Percentiles rank a stretch among this genome's conserved stretches.
These are phyloP conservation scores for Apostichopus leukothele DNA, from an alignment of 53 echinoderm and acorn worm species.

Conservation along the genomic window DNA sequence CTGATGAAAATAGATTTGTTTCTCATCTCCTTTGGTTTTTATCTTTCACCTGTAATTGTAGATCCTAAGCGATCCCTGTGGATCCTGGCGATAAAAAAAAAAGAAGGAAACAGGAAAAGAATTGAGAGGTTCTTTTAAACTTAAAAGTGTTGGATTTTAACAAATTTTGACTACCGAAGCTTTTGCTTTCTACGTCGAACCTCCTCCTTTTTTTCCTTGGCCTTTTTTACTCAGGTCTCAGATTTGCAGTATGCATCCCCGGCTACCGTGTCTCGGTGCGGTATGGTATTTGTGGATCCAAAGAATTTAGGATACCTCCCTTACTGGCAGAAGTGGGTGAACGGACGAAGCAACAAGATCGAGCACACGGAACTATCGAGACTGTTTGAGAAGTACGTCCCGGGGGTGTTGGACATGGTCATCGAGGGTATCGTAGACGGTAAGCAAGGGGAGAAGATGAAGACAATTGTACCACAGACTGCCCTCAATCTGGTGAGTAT, in stretches of 20 bases:
- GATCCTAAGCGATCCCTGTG: background rate
- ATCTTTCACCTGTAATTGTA: too few relatives aligned
- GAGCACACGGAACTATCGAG: constrained; percentile 82
- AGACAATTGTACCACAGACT: constrained; percentile 93
- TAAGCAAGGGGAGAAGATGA: constrained; percentile 88
- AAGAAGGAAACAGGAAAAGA: too few relatives aligned
- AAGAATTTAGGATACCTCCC: constrained; percentile 97
- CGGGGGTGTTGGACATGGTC: constrained; percentile 80
- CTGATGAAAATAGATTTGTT: too few relatives aligned
- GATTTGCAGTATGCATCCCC: constrained; percentile 98
- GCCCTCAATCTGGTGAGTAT: constrained; percentile 89
- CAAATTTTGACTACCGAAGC: background rate
- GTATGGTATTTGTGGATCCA: constrained; percentile 99
- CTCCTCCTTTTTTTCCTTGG: too few relatives aligned
- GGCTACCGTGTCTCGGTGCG: constrained; percentile 97
- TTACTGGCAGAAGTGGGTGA: constrained; percentile 97
- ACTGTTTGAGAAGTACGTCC: constrained; percentile 96
- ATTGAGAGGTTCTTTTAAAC: too few relatives aligned
- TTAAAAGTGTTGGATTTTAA: background rate
- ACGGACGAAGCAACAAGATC: constrained; percentile 67
- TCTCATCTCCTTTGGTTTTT: too few relatives aligned
- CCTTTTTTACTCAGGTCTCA: constrained; percentile 63
- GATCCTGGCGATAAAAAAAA: too few relatives aligned
- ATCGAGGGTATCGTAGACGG: constrained; percentile 90
- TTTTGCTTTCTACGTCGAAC: background rate